Percentiles rank a stretch among this genome's conserved stretches.
These are phyloP conservation scores for Batillaria attramentaria DNA, from an alignment of 1,140 invertebrate species.

Conservation along the genomic window DNA sequence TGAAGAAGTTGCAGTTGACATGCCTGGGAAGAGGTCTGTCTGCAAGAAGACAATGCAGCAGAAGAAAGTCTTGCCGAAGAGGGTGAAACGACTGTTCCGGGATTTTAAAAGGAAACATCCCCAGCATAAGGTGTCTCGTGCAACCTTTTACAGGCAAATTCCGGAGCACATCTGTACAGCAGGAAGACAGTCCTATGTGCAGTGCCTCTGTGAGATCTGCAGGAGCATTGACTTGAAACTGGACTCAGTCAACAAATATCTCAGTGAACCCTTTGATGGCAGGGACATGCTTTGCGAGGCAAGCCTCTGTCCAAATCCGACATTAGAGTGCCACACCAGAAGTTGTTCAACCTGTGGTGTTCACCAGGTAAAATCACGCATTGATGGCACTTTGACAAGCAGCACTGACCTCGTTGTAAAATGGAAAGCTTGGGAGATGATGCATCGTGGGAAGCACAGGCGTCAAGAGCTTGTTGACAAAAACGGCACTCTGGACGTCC, in stretches of 20 bases:
- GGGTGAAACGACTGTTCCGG: background rate
- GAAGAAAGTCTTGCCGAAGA: background rate
- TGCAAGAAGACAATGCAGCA: conserved; percentile 15
- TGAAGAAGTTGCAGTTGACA: conserved; percentile 4
- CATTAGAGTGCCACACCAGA: conserved; percentile 2
- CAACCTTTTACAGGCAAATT: background rate
- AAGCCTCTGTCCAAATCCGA: conserved; percentile 4
- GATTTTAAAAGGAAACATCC: background rate
- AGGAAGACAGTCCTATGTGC: background rate
- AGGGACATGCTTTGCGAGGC: background rate
- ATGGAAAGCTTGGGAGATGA: background rate
- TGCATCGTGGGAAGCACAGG: background rate
- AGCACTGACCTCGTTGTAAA: background rate
- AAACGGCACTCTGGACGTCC: background rate
- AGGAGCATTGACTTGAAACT: background rate
- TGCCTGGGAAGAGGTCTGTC: background rate
- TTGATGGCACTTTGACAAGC: background rate
- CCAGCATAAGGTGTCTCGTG: background rate
- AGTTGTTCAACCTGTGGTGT: conserved; percentile 1
- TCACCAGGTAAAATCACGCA: background rate
- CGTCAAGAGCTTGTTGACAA: background rate
- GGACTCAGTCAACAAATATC: background rate
- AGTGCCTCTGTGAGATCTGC: background rate
- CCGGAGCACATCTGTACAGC: background rate
- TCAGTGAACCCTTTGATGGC: background rate